Base-by-base conservation (phyloP, 2,888 invertebrate genomes). In the Brachylomia viminalis region DNA sequence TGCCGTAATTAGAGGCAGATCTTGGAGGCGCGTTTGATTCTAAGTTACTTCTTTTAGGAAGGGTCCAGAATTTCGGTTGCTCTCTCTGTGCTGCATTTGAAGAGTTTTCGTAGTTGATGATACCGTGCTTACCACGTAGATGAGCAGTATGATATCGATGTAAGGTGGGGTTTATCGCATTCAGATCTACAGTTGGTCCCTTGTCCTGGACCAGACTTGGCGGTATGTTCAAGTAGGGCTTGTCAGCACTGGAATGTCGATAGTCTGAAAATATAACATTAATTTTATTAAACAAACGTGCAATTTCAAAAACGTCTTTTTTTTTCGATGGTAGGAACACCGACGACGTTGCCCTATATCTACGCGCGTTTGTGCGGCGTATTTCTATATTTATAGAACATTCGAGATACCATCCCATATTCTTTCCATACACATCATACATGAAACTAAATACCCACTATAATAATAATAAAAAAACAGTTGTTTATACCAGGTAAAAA, bases 241-340 rank as follows among this genome's bases (percentile, higher is more conserved):
- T 95, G 94, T 96, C 97, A 97, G 96, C 97, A 95, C 95, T 97
- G 96, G 97, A 97, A 97, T 96, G 97, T 97, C 97, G 97, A 97
- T 97, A 97, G 96, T 97, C 97, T 97, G 96, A 85, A 95, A 95
- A 89, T 77, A 80, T 75, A 89, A 88, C 79, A 87, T 52, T 75
- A 23, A 69, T 27, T 56, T 56, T 30, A 76, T 77, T 74, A 79
- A 76, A 67, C n/a, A 64, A 66, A 65, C 10, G 27, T 56, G 4
- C 8, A 47, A 47, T 30, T 52, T 11, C 10, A 10, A 23, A 20
- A n/a, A n/a, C 3, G n/a, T 23, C 0, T 45, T 45, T 61, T 2
- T 23, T 52, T 67, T 65, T 47, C 15, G 27, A 38, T 67, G 15
- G 20, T 56, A 65, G 1, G 45, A 42, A 66, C 47, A 56, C 27